These are phyloP conservation scores for Passer montanus DNA, from an alignment of 2,113 vertebrate genomes.

Conservation along the genomic window DNA sequence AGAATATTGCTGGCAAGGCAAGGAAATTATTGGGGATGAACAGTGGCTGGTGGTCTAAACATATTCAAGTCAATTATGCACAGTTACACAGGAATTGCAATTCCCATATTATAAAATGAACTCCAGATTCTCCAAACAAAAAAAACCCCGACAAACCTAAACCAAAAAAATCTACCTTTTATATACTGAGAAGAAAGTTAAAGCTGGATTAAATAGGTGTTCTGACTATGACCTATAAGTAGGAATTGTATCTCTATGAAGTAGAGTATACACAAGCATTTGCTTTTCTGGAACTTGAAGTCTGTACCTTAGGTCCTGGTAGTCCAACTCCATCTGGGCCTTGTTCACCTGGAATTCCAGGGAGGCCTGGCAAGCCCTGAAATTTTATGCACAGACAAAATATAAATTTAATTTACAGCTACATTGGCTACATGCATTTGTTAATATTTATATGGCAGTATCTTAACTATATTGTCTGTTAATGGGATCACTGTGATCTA, in stretches of 20 bases:
- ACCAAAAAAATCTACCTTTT: not conserved
- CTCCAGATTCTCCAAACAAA: not conserved
- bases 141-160: not conserved
- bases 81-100: not conserved
- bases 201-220: not conserved
- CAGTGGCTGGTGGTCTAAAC: not conserved
- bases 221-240: not conserved
- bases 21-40: not conserved
- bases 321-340: slow-evolving; percentile 85
- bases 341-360: slow-evolving; percentile 81
- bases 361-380: slow-evolving; percentile 84
- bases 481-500: not conserved
- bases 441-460: not conserved
- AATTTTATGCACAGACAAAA: not conserved
- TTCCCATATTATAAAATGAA: not conserved
- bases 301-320: slow-evolving; percentile 86
- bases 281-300: not conserved
- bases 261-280: not conserved
- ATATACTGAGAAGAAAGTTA: not conserved
- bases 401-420: not conserved
- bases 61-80: not conserved
- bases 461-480: not conserved
- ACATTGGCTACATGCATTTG: not conserved
- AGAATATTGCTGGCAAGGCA: not conserved
- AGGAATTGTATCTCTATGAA: not conserved